phyloP scores from a whole-genome alignment of 2,113 vertebrate genomes.

The Falco punctatus region DNA sequence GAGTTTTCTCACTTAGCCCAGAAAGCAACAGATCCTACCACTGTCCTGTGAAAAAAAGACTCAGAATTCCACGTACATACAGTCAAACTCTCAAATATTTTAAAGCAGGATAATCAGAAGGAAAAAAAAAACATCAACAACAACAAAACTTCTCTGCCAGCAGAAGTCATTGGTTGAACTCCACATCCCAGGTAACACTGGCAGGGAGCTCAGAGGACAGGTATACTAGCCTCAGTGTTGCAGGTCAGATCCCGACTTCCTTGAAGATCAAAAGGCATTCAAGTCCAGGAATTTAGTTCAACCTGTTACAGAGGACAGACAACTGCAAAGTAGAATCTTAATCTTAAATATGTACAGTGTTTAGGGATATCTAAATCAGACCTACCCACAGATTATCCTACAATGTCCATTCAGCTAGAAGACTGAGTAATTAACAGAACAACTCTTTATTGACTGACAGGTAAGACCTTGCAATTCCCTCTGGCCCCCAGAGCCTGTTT shows the following conservation, averaged over 20 bases:
- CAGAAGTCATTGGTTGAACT: background rate
- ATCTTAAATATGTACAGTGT: background rate
- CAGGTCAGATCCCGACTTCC: background rate
- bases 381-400: background rate
- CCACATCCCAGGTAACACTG: fast-evolving
- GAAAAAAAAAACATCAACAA: background rate
- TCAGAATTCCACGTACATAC: background rate
- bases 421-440: background rate
- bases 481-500: background rate
- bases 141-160: background rate
- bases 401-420: background rate
- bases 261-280: slow-evolving; percentile 9
- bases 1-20: background rate
- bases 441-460: background rate
- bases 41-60: background rate
- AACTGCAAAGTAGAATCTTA: background rate
- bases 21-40: background rate
- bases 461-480: background rate
- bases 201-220: background rate
- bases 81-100: background rate
- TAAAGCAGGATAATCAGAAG: background rate
- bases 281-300: background rate
- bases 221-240: background rate
- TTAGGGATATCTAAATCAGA: background rate
- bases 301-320: background rate